A percentile compares a stretch with the other conserved stretches of the same genome.
phyloP scores from a whole-genome alignment of 2,797 vertebrate genomes.

The Phyllotis vaccarum region DNA sequence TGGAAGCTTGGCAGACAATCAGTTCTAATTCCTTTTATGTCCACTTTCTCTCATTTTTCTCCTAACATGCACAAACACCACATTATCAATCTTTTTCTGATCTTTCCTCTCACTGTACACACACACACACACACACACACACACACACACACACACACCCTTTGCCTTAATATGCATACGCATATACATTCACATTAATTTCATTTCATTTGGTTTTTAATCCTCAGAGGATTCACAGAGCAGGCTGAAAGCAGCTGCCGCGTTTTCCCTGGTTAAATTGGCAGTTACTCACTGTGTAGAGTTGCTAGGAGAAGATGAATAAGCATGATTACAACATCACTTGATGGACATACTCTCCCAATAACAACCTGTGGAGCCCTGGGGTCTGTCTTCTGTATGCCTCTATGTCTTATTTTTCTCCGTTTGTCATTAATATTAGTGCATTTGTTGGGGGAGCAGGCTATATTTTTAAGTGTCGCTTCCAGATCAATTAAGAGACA shows the following conservation, averaged over 20 bases:
- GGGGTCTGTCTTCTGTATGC: slow-evolving; percentile 82
- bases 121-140: not conserved
- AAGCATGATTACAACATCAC: slow-evolving; percentile 84
- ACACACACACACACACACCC: not conserved
- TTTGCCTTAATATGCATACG: not conserved
- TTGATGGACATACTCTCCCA: slow-evolving; percentile 80
- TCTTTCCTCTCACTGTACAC: not conserved
- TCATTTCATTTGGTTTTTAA: slow-evolving; percentile 69
- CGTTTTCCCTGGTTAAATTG: slow-evolving; percentile 84
- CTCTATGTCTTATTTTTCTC: slow-evolving; percentile 73
- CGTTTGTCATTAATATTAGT: slow-evolving; percentile 68
- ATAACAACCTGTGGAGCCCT: slow-evolving; percentile 88
- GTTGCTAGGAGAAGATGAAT: slow-evolving; percentile 91
- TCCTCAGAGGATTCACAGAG: slow-evolving; percentile 75
- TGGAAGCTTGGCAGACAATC: slow-evolving; percentile 69
- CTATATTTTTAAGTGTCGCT: slow-evolving; percentile 81
- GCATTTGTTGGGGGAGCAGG: slow-evolving; percentile 65
- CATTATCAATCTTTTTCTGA: slow-evolving; percentile 75
- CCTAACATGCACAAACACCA: slow-evolving; percentile 69
- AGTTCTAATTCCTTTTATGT: slow-evolving; percentile 76
- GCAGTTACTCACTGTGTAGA: slow-evolving; percentile 88
- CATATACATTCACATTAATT: slow-evolving; percentile 16
- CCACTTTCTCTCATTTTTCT: slow-evolving; percentile 70
- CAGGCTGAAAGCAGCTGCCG: slow-evolving; percentile 85
- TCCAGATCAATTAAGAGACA: slow-evolving; percentile 82